A percentile compares a stretch with the other conserved stretches of the same genome.
Evolutionary conservation across 1,140 invertebrate genomes (phyloP).

Genomic region (Sarcophaga peregrina): DNA sequence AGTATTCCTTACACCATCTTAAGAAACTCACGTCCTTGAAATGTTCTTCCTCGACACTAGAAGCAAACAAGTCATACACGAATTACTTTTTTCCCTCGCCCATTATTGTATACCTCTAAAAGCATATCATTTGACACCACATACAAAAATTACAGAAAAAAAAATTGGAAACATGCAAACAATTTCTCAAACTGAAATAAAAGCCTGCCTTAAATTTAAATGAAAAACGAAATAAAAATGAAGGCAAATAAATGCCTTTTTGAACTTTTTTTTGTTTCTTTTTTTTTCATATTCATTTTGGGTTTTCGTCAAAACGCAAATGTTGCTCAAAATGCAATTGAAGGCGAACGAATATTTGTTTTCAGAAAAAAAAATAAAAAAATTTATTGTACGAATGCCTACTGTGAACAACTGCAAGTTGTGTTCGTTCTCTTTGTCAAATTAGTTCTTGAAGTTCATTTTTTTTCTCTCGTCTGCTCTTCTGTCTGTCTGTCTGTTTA

Average conservation of each 20-base stretch:
- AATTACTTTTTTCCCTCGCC: too few relatives aligned
- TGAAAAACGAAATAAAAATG: not conserved
- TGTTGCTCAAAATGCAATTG: not conserved
- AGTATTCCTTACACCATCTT: too few relatives aligned
- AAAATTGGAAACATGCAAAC: not conserved
- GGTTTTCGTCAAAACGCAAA: conserved; percentile 31
- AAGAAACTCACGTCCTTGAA: too few relatives aligned
- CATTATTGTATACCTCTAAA: too few relatives aligned
- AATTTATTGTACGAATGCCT: not conserved
- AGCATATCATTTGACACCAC: conserved; percentile 20
- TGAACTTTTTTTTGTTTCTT: not conserved
- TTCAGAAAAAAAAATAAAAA: too few relatives aligned
- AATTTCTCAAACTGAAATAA: not conserved
- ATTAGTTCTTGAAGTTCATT: conserved; percentile 28
- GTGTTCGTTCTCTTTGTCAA: conserved; percentile 30
- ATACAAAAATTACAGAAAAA: not conserved
- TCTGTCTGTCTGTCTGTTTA: not conserved
- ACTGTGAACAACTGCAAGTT: not conserved
- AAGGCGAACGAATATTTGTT: not conserved
- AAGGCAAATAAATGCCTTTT: conserved; percentile 12
- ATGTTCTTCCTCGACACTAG: too few relatives aligned
- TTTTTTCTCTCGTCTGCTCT: not conserved
- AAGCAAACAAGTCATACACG: too few relatives aligned
- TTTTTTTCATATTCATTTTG: not conserved
- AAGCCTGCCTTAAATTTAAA: not conserved